Evolutionary conservation across 2,113 vertebrate species (phyloP).

Genomic region (Chaetodon auriga): DNA sequence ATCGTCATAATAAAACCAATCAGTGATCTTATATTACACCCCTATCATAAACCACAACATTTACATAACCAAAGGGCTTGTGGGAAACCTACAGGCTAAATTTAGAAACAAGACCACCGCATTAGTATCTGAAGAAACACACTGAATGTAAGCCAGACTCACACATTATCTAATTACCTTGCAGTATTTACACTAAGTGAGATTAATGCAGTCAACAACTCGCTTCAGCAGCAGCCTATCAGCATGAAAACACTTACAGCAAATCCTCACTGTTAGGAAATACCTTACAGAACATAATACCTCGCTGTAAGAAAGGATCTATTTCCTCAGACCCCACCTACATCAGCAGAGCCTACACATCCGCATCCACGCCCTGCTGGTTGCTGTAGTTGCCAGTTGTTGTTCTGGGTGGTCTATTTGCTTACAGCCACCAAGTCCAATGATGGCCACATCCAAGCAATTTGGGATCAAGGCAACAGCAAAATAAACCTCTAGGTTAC

Average conservation of each 20-base stretch:
- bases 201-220: not conserved
- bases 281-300: constrained; percentile 43
- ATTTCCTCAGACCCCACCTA: constrained; percentile 53
- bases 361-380: constrained; percentile 26
- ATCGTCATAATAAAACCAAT: not conserved
- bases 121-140: constrained; percentile 18
- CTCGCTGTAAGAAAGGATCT: constrained; percentile 33
- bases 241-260: constrained; percentile 5
- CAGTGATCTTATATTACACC: not conserved
- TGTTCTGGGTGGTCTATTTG: constrained; percentile 49
- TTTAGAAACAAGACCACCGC: not conserved
- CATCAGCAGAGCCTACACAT: constrained; percentile 38
- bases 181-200: constrained; percentile 11
- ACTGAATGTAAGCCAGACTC: not conserved
- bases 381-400: constrained; percentile 26
- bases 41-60: constrained; percentile 19
- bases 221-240: constrained; percentile 1
- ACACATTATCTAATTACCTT: not conserved
- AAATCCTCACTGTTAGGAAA: constrained; percentile 25
- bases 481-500: constrained; percentile 58
- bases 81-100: not conserved
- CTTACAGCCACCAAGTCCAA: constrained; percentile 36
- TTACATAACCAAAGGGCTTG: not conserved
- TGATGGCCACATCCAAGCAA: constrained; percentile 49
- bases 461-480: constrained; percentile 38